phyloP scores from a whole-genome alignment of 92 coral and sea anemone species.

The Zoanthus sansibaricus region DNA sequence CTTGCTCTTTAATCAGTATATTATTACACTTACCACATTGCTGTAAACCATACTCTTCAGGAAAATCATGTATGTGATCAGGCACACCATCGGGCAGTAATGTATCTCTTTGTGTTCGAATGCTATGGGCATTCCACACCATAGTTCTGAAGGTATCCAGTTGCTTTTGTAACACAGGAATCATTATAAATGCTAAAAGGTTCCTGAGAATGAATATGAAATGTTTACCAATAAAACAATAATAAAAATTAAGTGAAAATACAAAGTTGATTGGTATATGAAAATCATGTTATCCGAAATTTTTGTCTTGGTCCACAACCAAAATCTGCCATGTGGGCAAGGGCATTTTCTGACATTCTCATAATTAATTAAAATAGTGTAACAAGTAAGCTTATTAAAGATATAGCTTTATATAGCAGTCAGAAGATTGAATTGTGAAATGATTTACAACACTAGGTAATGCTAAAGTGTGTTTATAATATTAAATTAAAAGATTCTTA shows the following conservation, averaged over 20 bases:
- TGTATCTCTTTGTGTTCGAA: conserved; percentile 1
- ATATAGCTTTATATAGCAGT: conserved; percentile 10
- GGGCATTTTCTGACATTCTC: conserved; percentile 11
- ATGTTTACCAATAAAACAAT: conserved; percentile 7
- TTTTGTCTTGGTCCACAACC: conserved; percentile 19
- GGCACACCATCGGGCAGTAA: conserved; percentile 13
- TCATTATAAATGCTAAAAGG: conserved; percentile 8
- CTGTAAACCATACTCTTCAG: conserved; percentile 9
- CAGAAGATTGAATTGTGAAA: conserved; percentile 14
- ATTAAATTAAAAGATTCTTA: conserved; percentile 2
- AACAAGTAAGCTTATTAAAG: conserved; percentile 4
- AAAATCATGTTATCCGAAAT: not conserved
- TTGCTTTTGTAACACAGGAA: conserved; percentile 10
- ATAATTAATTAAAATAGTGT: not conserved
- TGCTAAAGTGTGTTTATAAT: conserved; percentile 4
- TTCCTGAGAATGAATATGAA: conserved; percentile 9
- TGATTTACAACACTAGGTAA: conserved; percentile 4
- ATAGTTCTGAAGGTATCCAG: not conserved
- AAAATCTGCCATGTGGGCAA: not conserved
- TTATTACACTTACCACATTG: conserved; percentile 4
- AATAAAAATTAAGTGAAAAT: not conserved
- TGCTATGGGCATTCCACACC: not conserved
- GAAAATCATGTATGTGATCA: not conserved
- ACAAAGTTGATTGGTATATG: conserved; percentile 2
- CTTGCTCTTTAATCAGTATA: conserved; percentile 2